Conservation (phyloP, 2,113 vertebrate genomes). For the Dissostichus mawsoni region DNA sequence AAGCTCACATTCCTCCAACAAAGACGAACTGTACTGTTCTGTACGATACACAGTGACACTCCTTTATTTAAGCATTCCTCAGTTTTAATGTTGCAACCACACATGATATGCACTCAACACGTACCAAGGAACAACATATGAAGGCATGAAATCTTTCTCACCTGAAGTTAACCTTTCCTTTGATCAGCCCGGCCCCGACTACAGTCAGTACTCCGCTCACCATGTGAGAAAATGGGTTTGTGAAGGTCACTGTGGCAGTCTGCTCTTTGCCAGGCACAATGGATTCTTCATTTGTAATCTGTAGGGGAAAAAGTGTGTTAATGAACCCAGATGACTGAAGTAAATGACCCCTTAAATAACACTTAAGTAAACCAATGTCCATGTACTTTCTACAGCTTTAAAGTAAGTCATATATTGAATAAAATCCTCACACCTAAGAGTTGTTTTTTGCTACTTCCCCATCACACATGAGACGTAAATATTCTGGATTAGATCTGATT, state of each 20-base stretch:
- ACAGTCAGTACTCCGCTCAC: constrained; percentile 77
- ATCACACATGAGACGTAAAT: no score
- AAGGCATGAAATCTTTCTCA: constrained; percentile 28
- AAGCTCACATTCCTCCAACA: constrained; percentile 14
- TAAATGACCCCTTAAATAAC: not conserved
- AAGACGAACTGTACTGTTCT: not conserved
- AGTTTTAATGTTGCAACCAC: not conserved
- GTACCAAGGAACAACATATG: not conserved
- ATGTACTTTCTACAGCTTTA: no score
- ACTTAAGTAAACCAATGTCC: not conserved
- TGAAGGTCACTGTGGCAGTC: constrained; percentile 70
- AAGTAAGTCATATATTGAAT: no score
- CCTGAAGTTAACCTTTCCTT: constrained; percentile 65
- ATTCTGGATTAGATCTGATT: no score
- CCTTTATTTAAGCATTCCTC: constrained; percentile 5
- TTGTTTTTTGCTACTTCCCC: no score
- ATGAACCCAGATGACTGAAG: not conserved
- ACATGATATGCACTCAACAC: not conserved
- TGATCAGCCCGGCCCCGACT: constrained; percentile 70
- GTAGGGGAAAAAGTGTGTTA: not conserved
- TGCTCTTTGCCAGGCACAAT: constrained; percentile 46
- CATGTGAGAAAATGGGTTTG: constrained; percentile 70
- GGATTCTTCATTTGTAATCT: constrained; percentile 68
- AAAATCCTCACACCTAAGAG: no score
- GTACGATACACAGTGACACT: constrained; percentile 15